Evolutionary conservation across 2,113 vertebrate species (phyloP).

Genomic region (Panthera tigris): DNA sequence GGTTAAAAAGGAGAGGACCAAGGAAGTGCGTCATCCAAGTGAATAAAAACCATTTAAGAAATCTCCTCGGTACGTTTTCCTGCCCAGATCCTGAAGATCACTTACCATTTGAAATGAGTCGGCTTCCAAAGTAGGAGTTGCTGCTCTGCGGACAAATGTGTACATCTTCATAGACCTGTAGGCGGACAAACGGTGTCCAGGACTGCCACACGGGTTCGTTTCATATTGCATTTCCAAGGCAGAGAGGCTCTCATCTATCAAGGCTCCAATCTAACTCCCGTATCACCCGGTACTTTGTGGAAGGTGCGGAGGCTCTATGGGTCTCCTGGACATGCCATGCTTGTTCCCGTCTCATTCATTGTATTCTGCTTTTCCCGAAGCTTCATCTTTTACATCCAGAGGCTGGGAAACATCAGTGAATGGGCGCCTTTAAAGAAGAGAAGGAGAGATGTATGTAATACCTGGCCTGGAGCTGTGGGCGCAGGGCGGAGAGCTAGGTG

Average conservation of each 20-base stretch:
- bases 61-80: background rate
- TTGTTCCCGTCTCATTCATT: background rate
- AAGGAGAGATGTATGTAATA: background rate
- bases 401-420: background rate
- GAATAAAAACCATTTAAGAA: background rate
- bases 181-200: accelerated
- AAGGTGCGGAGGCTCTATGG: no score
- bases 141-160: background rate
- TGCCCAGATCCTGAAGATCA: background rate
- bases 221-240: background rate
- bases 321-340: background rate
- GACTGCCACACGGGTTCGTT: background rate
- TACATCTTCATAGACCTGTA: background rate
- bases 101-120: background rate
- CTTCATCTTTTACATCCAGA: background rate
- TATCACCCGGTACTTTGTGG: background rate
- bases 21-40: background rate
- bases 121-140: background rate
- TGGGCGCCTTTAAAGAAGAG: background rate
- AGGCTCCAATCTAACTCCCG: background rate
- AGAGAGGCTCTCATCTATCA: background rate
- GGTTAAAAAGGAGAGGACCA: background rate
- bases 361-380: background rate
- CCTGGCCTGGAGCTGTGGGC: background rate
- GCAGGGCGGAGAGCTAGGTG: background rate